Conservation (phyloP, 1,140 invertebrate genomes). For the Pogonomyrmex barbatus region DNA sequence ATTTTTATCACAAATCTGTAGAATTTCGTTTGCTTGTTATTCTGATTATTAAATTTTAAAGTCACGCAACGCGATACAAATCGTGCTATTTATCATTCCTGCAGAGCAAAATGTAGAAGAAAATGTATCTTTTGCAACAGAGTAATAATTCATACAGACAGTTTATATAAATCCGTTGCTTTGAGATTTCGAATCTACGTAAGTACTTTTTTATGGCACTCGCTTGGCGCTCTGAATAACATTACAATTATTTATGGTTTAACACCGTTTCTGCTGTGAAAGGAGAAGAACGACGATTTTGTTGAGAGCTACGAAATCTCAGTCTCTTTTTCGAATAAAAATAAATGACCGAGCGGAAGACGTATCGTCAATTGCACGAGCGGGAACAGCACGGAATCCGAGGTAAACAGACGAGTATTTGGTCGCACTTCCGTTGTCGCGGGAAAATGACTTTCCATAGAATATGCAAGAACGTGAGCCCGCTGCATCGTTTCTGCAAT, state of each 20-base stretch:
- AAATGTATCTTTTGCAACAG: neutral
- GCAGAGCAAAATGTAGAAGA: neutral
- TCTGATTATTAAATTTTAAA: neutral
- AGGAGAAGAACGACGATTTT: conserved; percentile 14
- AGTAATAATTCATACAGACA: neutral
- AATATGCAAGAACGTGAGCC: conserved; percentile 30
- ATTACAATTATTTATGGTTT: conserved; percentile 31
- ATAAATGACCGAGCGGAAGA: conserved; percentile 3
- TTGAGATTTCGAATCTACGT: neutral
- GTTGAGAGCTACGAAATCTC: conserved; percentile 16
- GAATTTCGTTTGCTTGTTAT: too few relatives aligned
- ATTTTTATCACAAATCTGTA: too few relatives aligned
- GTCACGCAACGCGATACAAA: neutral
- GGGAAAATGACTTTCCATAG: conserved; percentile 30
- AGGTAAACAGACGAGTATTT: conserved; percentile 38
- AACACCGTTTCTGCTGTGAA: neutral
- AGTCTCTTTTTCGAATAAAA: conserved; percentile 6
- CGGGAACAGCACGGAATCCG: neutral
- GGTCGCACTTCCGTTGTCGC: conserved; percentile 33
- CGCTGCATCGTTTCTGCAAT: conserved; percentile 9
- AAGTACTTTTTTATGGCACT: neutral
- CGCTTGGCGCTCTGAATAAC: neutral
- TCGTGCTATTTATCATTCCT: neutral
- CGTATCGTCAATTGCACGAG: neutral
- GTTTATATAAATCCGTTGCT: neutral